Percentiles rank a stretch among this genome's conserved stretches.
Evolutionary conservation across 2,797 vertebrate genomes (phyloP).

Genomic region (Neostethus bicornis): DNA sequence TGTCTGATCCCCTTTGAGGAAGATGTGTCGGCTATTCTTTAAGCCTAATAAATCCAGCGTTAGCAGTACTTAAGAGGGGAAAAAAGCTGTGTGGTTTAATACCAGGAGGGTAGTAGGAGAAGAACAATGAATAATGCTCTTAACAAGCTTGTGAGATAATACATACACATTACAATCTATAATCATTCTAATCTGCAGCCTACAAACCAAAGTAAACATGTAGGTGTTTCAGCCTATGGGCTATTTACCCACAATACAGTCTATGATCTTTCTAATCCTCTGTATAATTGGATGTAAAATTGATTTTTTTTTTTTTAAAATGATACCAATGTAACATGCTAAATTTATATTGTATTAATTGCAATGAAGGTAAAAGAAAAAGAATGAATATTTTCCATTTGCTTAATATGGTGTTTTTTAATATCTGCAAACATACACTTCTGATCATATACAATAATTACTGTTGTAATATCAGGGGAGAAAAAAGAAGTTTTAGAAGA

Average conservation of each 20-base stretch:
- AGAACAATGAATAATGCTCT: slow-evolving; percentile 68
- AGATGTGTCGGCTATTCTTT: slow-evolving; percentile 71
- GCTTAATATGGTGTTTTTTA: too few species aligned
- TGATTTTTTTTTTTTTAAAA: background rate
- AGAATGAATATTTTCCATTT: too few species aligned
- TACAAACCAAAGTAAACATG: slow-evolving; percentile 45
- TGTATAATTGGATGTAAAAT: slow-evolving; percentile 2
- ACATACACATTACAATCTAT: slow-evolving; percentile 65
- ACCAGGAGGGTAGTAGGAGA: slow-evolving; percentile 52
- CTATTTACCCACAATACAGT: slow-evolving; percentile 1
- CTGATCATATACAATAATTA: too few species aligned
- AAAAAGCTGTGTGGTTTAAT: slow-evolving; percentile 67
- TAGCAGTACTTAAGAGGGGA: slow-evolving; percentile 70
- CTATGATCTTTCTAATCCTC: slow-evolving; percentile 19
- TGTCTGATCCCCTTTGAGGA: slow-evolving; percentile 77
- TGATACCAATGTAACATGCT: background rate
- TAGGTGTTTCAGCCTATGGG: slow-evolving; percentile 16
- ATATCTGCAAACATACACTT: too few species aligned
- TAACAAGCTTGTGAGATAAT: slow-evolving; percentile 69
- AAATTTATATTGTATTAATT: background rate
- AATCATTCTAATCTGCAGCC: slow-evolving; percentile 62
- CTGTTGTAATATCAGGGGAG: too few species aligned
- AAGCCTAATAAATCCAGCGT: slow-evolving; percentile 79
- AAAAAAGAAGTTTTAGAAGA: too few species aligned
- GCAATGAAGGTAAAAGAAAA: slow-evolving; percentile 13